phyloP scores from a whole-genome alignment of 2,113 vertebrate species.

The Microtus pennsylvanicus region DNA sequence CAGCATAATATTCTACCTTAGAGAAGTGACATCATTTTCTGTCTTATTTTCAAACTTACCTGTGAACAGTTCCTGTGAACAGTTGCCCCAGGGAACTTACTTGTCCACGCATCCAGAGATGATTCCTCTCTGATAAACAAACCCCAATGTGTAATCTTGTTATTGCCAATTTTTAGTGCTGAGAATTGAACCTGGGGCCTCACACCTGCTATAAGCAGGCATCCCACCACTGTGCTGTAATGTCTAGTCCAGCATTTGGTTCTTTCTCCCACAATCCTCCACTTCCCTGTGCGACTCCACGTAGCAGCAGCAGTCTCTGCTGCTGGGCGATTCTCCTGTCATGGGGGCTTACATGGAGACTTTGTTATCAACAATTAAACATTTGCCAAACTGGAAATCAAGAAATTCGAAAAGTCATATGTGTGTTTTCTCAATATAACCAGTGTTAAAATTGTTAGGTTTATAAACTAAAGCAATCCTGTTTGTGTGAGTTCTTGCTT shows the following conservation, averaged over 20 bases:
- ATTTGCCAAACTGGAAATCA: neutral
- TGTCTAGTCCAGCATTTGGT: neutral
- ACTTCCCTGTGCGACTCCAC: neutral
- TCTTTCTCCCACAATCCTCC: neutral
- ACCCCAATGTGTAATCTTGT: neutral
- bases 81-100: neutral
- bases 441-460: neutral
- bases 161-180: neutral
- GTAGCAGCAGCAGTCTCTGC: neutral
- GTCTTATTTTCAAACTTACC: slow-evolving; percentile 11
- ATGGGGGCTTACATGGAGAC: neutral
- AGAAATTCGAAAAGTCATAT: neutral
- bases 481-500: neutral
- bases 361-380: neutral
- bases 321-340: neutral
- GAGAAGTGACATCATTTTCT: neutral
- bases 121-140: neutral
- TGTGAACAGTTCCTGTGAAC: neutral
- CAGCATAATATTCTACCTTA: neutral
- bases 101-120: neutral
- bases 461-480: neutral
- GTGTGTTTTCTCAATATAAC: neutral
- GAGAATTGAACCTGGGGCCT: neutral
- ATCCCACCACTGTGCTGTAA: neutral
- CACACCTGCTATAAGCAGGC: neutral